These are phyloP conservation scores for Lasioglossum baleicum DNA, from an alignment of 1,140 invertebrate genomes.

Conservation along the genomic window DNA sequence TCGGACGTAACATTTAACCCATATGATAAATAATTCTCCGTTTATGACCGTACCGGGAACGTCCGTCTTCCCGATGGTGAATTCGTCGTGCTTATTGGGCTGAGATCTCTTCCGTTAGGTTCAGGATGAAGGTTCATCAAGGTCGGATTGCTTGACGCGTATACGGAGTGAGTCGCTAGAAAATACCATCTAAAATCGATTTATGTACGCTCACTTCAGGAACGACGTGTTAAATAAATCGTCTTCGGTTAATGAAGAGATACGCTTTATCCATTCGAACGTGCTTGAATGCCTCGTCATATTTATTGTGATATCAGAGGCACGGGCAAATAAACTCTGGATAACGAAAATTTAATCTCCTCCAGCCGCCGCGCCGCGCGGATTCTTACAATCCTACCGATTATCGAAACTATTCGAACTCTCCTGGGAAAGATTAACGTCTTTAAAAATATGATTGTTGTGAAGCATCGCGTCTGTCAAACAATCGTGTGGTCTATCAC, in stretches of 20 bases:
- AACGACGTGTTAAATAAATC: constrained; percentile 2
- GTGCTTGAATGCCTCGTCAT: not conserved
- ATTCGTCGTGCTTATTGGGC: constrained; percentile 29
- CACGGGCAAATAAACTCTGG: not conserved
- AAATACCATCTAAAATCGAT: constrained; percentile 8
- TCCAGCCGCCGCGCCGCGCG: too few species aligned
- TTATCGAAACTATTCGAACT: too few species aligned
- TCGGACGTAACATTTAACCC: constrained; percentile 58
- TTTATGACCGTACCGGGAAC: constrained; percentile 33
- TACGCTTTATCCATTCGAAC: not conserved
- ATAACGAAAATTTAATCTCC: too few species aligned
- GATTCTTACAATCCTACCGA: too few species aligned
- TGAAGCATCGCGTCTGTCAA: too few species aligned
- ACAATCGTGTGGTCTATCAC: too few species aligned
- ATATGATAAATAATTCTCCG: constrained; percentile 58
- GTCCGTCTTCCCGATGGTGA: constrained; percentile 39
- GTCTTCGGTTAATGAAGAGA: not conserved
- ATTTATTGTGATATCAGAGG: not conserved
- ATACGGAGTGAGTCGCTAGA: not conserved
- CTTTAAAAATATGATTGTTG: too few species aligned
- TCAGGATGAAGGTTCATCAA: constrained; percentile 35
- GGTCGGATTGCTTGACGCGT: constrained; percentile 11
- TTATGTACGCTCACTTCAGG: not conserved
- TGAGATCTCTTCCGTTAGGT: constrained; percentile 27
- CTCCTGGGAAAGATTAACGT: too few species aligned